phyloP scores from a whole-genome alignment of 1,140 invertebrate species.

The Cephus cinctus region DNA sequence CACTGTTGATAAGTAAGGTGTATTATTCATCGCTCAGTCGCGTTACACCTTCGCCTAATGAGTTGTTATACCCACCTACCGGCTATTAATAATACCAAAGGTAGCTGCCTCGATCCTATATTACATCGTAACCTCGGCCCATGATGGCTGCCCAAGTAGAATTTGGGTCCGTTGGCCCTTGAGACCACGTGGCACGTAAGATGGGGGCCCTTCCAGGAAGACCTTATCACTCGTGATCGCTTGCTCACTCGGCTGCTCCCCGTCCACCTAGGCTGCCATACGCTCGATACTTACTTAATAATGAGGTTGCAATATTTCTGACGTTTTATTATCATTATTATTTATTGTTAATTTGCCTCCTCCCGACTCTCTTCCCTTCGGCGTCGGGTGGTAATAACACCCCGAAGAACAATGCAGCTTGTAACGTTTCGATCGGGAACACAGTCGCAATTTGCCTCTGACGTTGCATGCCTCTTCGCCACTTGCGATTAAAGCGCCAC shows the following conservation, averaged over 20 bases:
- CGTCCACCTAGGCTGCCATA: conserved; percentile 10
- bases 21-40: conserved; percentile 3
- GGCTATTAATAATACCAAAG: conserved; percentile 42
- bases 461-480: conserved; percentile 13
- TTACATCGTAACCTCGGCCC: conserved; percentile 15
- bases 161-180: not conserved
- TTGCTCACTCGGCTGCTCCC: conserved; percentile 18
- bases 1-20: conserved; percentile 1
- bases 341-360: conserved; percentile 37
- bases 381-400: conserved; percentile 27
- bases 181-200: conserved; percentile 3
- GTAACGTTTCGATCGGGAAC: conserved; percentile 9
- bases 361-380: conserved; percentile 11
- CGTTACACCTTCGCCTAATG: conserved; percentile 17
- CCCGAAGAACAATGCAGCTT: conserved; percentile 29
- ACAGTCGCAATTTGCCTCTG: conserved; percentile 20
- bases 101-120: too few species aligned
- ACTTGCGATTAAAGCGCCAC: conserved; percentile 9
- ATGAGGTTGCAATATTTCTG: conserved; percentile 31
- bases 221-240: conserved; percentile 34
- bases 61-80: conserved; percentile 33
- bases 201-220: conserved; percentile 30
- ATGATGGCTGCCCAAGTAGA: not conserved
- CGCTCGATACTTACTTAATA: conserved; percentile 44
- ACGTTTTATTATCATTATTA: conserved; percentile 42